Evolutionary conservation across 2,888 invertebrate species (phyloP).

Genomic region (Leptinotarsa rubiginosa): DNA sequence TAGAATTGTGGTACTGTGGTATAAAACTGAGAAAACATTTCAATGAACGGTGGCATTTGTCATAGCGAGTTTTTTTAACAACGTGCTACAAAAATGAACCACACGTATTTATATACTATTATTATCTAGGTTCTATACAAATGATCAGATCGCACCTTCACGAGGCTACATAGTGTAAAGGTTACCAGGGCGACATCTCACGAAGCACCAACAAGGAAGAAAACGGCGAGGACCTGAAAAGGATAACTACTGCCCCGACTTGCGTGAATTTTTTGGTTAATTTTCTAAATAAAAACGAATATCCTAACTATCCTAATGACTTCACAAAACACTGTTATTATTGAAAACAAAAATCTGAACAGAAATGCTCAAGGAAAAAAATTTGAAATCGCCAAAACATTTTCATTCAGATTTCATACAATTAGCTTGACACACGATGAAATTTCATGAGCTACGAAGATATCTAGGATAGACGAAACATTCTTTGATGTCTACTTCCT

Average conservation of each 20-base stretch:
- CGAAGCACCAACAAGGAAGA: slow-evolving; percentile 63
- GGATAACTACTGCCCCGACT: slow-evolving; percentile 65
- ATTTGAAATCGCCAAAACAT: slow-evolving; percentile 6
- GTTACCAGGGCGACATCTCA: slow-evolving; percentile 64
- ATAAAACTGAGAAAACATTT: neutral
- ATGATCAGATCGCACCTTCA: slow-evolving; percentile 64
- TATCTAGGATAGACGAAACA: slow-evolving; percentile 27
- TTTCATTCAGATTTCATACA: slow-evolving; percentile 42
- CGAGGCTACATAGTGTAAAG: slow-evolving; percentile 63
- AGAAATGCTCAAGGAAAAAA: slow-evolving; percentile 28
- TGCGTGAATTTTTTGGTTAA: slow-evolving; percentile 54
- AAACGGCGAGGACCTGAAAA: slow-evolving; percentile 65
- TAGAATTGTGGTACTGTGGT: slow-evolving; percentile 17
- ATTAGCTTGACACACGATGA: slow-evolving; percentile 61
- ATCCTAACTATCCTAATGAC: slow-evolving; percentile 40
- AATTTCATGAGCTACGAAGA: slow-evolving; percentile 64
- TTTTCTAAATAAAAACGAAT: slow-evolving; percentile 24
- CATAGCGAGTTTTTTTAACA: slow-evolving; percentile 25
- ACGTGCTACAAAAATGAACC: slow-evolving; percentile 22
- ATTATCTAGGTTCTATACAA: slow-evolving; percentile 56
- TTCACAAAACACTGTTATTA: slow-evolving; percentile 28
- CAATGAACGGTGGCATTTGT: neutral
- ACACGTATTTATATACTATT: slow-evolving; percentile 31
- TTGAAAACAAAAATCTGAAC: slow-evolving; percentile 33
- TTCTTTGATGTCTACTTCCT: neutral